These are phyloP conservation scores for Lepidocolaptes lacrymiger DNA, from an alignment of 2,797 vertebrate species.

Conservation along the genomic window DNA sequence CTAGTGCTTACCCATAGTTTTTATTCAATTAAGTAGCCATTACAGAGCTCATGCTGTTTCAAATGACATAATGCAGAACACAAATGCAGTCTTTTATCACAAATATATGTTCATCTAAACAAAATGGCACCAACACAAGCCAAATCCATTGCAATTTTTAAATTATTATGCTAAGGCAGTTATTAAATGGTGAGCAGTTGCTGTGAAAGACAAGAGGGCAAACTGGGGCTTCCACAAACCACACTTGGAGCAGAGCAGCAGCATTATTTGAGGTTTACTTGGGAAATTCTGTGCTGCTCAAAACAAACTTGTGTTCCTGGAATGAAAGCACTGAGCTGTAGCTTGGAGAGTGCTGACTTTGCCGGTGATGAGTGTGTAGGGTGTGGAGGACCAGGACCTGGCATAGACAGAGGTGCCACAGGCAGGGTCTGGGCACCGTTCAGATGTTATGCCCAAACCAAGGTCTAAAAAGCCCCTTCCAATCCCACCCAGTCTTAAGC, in stretches of 20 bases:
- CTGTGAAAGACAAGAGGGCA: background rate
- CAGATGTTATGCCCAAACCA: background rate
- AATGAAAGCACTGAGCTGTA: background rate
- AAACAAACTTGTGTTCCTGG: background rate
- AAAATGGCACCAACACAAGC: conserved; percentile 40
- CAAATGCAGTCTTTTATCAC: conserved; percentile 45
- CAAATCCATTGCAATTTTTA: conserved; percentile 36
- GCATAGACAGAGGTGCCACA: background rate
- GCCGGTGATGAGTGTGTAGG: background rate
- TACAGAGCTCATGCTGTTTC: conserved; percentile 59
- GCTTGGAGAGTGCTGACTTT: background rate
- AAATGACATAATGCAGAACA: conserved; percentile 45
- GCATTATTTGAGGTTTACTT: background rate
- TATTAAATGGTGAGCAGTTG: conserved; percentile 12
- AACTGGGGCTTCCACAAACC: background rate
- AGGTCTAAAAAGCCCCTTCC: background rate
- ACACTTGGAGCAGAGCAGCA: background rate
- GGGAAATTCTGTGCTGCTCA: background rate
- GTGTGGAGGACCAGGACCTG: background rate
- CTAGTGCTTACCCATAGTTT: conserved; percentile 36
- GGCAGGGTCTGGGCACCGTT: background rate
- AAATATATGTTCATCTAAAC: conserved; percentile 48
- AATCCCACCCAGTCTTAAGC: background rate
- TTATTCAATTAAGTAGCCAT: conserved; percentile 58
- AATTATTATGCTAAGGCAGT: conserved; percentile 18